phyloP scores from a whole-genome alignment of 2,113 vertebrate species.

The Macroglossus sobrinus region DNA sequence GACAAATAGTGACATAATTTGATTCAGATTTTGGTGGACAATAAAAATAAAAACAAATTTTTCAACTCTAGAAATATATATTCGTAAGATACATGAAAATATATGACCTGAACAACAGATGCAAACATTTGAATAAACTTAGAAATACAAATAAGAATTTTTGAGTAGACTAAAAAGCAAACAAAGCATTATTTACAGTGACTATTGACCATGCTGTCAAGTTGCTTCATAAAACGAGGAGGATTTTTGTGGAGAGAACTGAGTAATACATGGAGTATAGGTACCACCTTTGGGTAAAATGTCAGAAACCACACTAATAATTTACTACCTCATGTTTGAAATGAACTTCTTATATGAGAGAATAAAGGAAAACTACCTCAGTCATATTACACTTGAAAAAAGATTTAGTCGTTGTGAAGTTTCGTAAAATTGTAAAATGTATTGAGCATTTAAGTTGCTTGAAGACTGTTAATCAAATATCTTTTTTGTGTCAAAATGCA shows the following conservation, averaged over 20 bases:
- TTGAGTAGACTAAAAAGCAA: neutral
- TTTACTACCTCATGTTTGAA: conserved; percentile 19
- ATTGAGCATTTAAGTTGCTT: conserved; percentile 63
- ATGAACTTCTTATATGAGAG: neutral
- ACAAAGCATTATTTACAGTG: neutral
- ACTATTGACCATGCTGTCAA: neutral
- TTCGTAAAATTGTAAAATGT: conserved; percentile 56
- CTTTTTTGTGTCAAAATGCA: conserved; percentile 56
- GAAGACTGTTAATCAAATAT: conserved; percentile 64
- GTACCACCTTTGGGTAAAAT: neutral
- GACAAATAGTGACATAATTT: neutral
- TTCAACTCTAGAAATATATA: neutral
- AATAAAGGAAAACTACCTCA: conserved; percentile 21
- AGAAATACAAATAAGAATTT: neutral
- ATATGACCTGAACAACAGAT: neutral
- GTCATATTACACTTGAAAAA: conserved; percentile 29
- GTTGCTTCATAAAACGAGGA: neutral
- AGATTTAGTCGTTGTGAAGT: conserved; percentile 44
- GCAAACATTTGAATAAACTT: neutral
- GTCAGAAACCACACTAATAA: conserved; percentile 19
- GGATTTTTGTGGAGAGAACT: neutral
- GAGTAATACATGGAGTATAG: neutral
- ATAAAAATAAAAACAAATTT: neutral
- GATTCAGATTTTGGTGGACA: neutral
- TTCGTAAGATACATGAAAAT: neutral